Percentiles rank a stretch among this genome's conserved stretches.
phyloP scores from a whole-genome alignment of 1,140 invertebrate species.

The Protaetia brevitarsis region DNA sequence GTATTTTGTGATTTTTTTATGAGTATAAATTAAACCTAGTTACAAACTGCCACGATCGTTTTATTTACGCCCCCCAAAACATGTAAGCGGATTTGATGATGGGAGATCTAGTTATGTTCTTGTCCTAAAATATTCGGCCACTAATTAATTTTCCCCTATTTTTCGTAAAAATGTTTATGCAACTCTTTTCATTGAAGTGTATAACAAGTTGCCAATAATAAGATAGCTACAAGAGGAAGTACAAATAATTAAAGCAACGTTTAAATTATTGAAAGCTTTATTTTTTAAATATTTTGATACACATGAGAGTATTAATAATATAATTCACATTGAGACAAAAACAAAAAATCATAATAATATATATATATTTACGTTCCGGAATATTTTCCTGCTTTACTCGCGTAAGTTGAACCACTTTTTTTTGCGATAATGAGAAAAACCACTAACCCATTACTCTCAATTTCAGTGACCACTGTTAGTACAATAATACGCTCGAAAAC shows the following conservation, averaged over 20 bases:
- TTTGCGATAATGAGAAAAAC: conserved; percentile 32
- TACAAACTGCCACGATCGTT: too few relatives aligned
- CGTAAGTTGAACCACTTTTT: neutral
- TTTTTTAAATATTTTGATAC: conserved; percentile 37
- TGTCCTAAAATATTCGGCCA: too few relatives aligned
- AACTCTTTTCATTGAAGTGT: neutral
- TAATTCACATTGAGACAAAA: conserved; percentile 27
- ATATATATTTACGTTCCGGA: conserved; percentile 13
- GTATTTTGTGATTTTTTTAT: too few relatives aligned
- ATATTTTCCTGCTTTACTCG: neutral
- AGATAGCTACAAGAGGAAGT: neutral
- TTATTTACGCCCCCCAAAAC: too few relatives aligned
- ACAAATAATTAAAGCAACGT: neutral
- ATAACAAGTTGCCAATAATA: neutral
- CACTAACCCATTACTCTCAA: conserved; percentile 34
- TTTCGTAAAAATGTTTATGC: neutral
- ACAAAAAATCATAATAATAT: conserved; percentile 22
- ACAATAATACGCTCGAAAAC: neutral
- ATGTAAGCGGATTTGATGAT: too few relatives aligned
- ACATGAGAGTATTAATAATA: conserved; percentile 35
- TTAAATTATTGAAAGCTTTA: conserved; percentile 42
- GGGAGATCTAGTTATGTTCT: too few relatives aligned
- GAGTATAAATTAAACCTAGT: too few relatives aligned
- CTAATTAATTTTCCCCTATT: neutral
- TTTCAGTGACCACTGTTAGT: conserved; percentile 20